Conservation (phyloP, 2,113 vertebrate genomes). For the Hystrix brachyura region DNA sequence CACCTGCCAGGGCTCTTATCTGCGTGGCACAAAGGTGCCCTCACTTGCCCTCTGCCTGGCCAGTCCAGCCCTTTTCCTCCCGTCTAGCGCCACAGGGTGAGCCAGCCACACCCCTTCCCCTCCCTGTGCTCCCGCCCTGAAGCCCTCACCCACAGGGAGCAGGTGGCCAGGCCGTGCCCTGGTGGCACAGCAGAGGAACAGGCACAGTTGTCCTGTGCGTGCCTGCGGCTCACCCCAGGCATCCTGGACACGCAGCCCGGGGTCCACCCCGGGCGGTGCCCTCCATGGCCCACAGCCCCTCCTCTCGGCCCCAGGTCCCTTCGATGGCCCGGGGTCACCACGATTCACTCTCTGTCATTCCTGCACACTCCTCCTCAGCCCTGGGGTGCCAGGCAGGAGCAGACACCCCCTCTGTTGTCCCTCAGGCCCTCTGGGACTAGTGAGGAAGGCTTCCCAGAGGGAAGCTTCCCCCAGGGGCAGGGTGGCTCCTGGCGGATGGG, state of each 20-base stretch:
- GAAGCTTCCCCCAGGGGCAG: not conserved
- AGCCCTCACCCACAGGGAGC: not conserved
- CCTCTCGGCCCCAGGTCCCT: not conserved
- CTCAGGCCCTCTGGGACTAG: not conserved
- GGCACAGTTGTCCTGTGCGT: fast-evolving
- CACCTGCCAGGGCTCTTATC: not conserved
- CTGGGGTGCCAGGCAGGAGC: not conserved
- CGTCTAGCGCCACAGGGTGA: not conserved
- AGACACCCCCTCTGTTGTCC: not conserved
- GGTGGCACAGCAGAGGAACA: fast-evolving
- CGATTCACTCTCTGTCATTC: fast-evolving
- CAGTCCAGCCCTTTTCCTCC: not conserved
- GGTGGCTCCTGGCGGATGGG: not conserved
- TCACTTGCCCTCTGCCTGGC: not conserved
- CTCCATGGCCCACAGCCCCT: not conserved
- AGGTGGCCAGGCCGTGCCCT: not conserved
- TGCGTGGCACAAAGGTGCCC: not conserved
- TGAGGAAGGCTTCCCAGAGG: not conserved
- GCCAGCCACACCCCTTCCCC: not conserved
- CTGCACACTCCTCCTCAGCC: too few relatives aligned
- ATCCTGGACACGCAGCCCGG: fast-evolving
- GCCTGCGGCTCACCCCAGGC: not conserved
- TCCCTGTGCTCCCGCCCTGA: not conserved
- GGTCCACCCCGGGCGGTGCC: not conserved
- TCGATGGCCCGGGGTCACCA: not conserved